Evolutionary conservation across 2,888 invertebrate species (phyloP).

Genomic region (Germaria angustata): DNA sequence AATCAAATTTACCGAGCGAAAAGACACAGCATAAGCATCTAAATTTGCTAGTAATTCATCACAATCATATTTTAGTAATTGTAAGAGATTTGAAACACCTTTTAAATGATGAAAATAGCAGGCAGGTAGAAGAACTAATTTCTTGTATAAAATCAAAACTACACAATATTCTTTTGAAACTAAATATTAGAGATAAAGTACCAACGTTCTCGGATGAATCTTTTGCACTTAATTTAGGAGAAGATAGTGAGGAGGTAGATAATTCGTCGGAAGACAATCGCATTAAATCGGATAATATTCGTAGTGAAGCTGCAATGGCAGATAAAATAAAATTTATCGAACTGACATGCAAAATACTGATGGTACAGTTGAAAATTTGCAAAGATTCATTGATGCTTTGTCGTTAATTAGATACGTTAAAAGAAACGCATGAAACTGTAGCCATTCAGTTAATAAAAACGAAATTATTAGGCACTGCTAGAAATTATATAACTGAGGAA

Average conservation of each 20-base stretch:
- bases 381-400: conserved; percentile 1
- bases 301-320: background rate
- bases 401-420: background rate
- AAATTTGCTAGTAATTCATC: background rate
- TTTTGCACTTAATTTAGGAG: background rate
- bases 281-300: background rate
- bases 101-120: background rate
- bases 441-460: background rate
- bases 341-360: background rate
- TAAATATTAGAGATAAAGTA: background rate
- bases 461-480: background rate
- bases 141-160: background rate
- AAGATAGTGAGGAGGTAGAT: background rate
- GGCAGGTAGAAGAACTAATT: background rate
- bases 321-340: background rate
- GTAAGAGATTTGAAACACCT: background rate
- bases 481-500: background rate
- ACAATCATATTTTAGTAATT: background rate
- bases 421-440: background rate
- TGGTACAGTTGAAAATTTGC: background rate
- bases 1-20: background rate
- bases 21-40: background rate
- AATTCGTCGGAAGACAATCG: background rate
- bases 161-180: background rate
- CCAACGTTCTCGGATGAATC: background rate